These are phyloP conservation scores for Characodon lateralis DNA, from an alignment of 2,797 vertebrate genomes.

Conservation along the genomic window DNA sequence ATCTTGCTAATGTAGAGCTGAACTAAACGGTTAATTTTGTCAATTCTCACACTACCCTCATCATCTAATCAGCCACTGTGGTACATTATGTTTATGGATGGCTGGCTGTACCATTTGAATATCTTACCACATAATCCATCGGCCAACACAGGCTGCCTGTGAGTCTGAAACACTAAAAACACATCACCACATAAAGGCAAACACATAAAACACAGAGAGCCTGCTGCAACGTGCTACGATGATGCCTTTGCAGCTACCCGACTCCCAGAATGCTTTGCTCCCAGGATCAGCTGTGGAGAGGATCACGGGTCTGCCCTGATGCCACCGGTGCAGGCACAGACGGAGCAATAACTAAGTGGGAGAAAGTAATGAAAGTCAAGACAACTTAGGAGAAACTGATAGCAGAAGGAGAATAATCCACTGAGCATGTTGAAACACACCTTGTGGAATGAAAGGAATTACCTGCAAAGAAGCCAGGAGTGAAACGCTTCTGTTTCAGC, in stretches of 20 bases:
- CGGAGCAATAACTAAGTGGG: slow-evolving; percentile 10
- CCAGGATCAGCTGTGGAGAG: slow-evolving; percentile 62
- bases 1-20: background rate
- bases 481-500: slow-evolving; percentile 66
- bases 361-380: slow-evolving; percentile 26
- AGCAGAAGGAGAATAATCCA: slow-evolving; percentile 32
- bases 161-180: slow-evolving; percentile 79
- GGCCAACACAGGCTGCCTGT: slow-evolving; percentile 71
- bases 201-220: slow-evolving; percentile 42
- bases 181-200: slow-evolving; percentile 68
- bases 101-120: slow-evolving; percentile 47
- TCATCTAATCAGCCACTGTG: slow-evolving; percentile 61
- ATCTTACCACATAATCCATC: slow-evolving; percentile 85
- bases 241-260: slow-evolving; percentile 44
- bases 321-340: slow-evolving; percentile 30
- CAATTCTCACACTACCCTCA: background rate
- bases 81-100: slow-evolving; percentile 33
- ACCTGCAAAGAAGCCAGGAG: slow-evolving; percentile 46
- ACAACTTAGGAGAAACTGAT: slow-evolving; percentile 16
- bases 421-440: slow-evolving; percentile 73
- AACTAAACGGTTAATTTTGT: background rate
- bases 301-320: slow-evolving; percentile 53
- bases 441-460: slow-evolving; percentile 82
- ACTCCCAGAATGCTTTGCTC: slow-evolving; percentile 71
- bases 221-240: slow-evolving; percentile 43